Evolutionary conservation across 1,140 invertebrate species (phyloP), one percentile per base, ranked within the genome.

Genomic region (Drosophila setifemur): DNA sequence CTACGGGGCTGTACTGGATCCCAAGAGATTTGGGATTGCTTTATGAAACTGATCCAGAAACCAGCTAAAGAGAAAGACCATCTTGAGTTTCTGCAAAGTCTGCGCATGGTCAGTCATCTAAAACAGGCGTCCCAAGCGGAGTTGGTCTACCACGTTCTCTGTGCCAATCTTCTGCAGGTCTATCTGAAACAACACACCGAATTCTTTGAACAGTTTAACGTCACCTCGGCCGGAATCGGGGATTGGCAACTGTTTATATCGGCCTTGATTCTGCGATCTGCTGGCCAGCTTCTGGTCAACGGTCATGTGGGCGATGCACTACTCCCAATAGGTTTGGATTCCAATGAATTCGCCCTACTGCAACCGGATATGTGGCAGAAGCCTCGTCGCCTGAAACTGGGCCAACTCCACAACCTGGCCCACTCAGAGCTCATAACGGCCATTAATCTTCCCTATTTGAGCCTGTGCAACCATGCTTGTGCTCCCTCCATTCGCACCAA

Each of bases 381-480:
- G 12, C 71, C 88, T 0, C 40, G 26, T 4, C 83, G 68, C 7
- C 8, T 89, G 0, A 35, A 29, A 19, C 37, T 43, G 3, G 88
- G 88, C 1, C 66, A 23, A 12, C 43, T 89, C 18, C 83, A 89
- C 14, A 54, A 53, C 9, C 60, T 89, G 0, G 35, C 42, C 3
- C 2, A 45, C 1, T 35, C 33, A 2, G 21, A 61, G 7, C 49
- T 72, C 0, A 37, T 68, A 5, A 61, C 68, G 18, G 73, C 79
- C n/a, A 55, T 88, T 3, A 89, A 89, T 63, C 35, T 89, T n/a
- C 88, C 88, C 0, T 50, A 79, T 37, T 42, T 88, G 2, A 88
- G 83, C 18, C 45, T 88, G 2, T 88, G 71, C 29, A 89, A 89
- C 54, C 88, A 89, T 44, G 12, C 76, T 25, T 89, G 88, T 49